These are phyloP conservation scores for Proctacanthus coquilletti DNA, from an alignment of 1,140 invertebrate genomes.

Conservation along the genomic window DNA sequence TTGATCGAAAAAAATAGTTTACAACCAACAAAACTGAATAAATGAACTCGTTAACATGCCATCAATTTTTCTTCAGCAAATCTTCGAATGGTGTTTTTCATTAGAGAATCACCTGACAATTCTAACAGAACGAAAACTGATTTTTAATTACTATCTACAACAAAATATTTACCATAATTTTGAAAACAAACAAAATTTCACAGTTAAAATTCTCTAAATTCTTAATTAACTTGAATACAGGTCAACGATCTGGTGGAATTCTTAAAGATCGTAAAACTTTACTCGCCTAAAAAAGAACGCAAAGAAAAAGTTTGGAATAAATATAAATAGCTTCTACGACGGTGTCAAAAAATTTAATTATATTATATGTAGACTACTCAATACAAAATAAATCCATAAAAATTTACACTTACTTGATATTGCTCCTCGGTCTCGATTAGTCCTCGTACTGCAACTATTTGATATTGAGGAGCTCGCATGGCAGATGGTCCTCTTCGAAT, in stretches of 20 bases:
- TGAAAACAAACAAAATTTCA: too few species aligned
- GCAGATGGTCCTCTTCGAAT: slow-evolving; percentile 55
- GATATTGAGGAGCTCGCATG: slow-evolving; percentile 73
- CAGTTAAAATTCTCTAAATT: background rate
- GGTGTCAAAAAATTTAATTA: slow-evolving; percentile 1
- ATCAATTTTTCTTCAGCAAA: too few species aligned
- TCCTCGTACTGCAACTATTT: slow-evolving; percentile 64
- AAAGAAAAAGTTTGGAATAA: slow-evolving; percentile 1
- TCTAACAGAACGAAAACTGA: too few species aligned
- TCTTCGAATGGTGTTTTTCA: too few species aligned
- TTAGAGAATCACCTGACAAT: too few species aligned
- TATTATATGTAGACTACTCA: slow-evolving; percentile 3
- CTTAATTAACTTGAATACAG: slow-evolving; percentile 12
- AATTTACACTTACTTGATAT: slow-evolving; percentile 43
- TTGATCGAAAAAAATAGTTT: too few species aligned
- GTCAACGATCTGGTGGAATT: slow-evolving; percentile 50
- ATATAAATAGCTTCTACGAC: background rate
- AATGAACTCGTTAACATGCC: too few species aligned
- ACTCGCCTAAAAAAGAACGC: slow-evolving; percentile 41
- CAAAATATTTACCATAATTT: too few species aligned
- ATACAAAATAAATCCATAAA: slow-evolving; percentile 4
- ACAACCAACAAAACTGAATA: too few species aligned
- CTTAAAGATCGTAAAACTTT: slow-evolving; percentile 51
- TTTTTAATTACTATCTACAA: too few species aligned
- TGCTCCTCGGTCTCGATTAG: slow-evolving; percentile 56